Percentiles rank a stretch among this genome's conserved stretches.
Evolutionary conservation across 2,888 invertebrate genomes (phyloP).

Genomic region (Nycteola revayana): DNA sequence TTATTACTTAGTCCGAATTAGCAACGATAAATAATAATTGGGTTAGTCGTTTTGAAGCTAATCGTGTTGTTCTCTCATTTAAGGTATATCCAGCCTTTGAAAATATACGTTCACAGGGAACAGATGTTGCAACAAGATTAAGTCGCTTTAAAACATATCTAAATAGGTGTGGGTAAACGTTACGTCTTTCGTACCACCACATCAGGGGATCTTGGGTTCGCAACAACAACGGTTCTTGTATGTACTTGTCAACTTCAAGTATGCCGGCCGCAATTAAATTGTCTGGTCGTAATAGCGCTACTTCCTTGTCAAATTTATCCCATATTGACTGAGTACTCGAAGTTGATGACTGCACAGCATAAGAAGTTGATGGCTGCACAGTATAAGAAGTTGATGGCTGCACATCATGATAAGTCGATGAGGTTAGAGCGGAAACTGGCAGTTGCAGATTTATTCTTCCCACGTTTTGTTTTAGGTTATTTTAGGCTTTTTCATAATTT

Average conservation of each 20-base stretch:
- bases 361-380: too few species aligned
- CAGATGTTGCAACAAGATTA: constrained; percentile 8
- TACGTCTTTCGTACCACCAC: neutral
- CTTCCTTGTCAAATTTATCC: too few species aligned
- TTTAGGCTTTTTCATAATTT: neutral
- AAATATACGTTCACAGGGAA: constrained; percentile 17
- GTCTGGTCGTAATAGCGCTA: too few species aligned
- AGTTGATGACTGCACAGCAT: too few species aligned
- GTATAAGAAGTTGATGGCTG: too few species aligned
- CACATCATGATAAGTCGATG: too few species aligned
- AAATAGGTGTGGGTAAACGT: neutral
- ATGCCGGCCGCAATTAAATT: too few species aligned
- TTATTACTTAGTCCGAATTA: neutral
- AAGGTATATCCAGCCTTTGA: constrained; percentile 14
- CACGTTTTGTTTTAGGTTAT: neutral
- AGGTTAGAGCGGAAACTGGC: too few species aligned
- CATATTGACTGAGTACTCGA: too few species aligned
- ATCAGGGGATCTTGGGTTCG: neutral
- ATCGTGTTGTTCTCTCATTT: constrained; percentile 11
- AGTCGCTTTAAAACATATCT: neutral
- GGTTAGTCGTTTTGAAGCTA: constrained; percentile 10
- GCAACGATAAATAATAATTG: constrained; percentile 7
- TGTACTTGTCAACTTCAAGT: too few species aligned
- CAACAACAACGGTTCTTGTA: neutral
- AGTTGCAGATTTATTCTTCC: neutral